These are phyloP conservation scores for Dryomyza anilis DNA, from an alignment of 2,888 invertebrate genomes.

Conservation along the genomic window DNA sequence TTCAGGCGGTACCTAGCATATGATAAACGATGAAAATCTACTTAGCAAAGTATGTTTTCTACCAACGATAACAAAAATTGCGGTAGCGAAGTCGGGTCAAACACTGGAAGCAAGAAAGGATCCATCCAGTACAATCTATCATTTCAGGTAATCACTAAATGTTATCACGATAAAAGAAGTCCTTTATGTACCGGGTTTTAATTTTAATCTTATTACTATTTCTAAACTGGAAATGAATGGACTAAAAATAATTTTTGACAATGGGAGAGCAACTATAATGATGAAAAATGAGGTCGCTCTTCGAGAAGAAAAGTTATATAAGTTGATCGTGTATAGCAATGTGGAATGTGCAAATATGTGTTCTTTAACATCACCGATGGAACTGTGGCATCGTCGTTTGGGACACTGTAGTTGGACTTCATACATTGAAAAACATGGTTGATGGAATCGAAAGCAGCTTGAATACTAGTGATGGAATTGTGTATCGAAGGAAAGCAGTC, in stretches of 20 bases:
- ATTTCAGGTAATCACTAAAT: not conserved
- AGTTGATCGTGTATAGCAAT: not conserved
- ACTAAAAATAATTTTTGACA: no score
- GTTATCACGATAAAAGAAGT: not conserved
- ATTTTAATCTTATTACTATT: not conserved
- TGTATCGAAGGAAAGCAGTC: slow-evolving; percentile 51
- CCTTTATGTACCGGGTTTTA: not conserved
- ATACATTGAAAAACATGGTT: not conserved
- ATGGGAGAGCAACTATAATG: not conserved
- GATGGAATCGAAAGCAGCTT: slow-evolving; percentile 32
- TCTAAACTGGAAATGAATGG: not conserved
- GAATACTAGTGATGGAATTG: slow-evolving; percentile 18
- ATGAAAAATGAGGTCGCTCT: not conserved
- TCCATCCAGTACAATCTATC: not conserved
- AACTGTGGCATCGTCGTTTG: slow-evolving; percentile 1
- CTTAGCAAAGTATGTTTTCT: not conserved
- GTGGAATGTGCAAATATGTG: not conserved
- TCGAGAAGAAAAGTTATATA: not conserved
- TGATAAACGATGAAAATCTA: not conserved
- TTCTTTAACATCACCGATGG: not conserved
- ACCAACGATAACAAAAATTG: not conserved
- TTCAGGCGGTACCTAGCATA: not conserved
- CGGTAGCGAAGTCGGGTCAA: not conserved
- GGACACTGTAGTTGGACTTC: slow-evolving; percentile 19
- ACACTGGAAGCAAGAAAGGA: not conserved